Evolutionary conservation across 2,797 vertebrate genomes (phyloP), one percentile per base, ranked within the genome.

Genomic region (Acipenser oxyrinchus): DNA sequence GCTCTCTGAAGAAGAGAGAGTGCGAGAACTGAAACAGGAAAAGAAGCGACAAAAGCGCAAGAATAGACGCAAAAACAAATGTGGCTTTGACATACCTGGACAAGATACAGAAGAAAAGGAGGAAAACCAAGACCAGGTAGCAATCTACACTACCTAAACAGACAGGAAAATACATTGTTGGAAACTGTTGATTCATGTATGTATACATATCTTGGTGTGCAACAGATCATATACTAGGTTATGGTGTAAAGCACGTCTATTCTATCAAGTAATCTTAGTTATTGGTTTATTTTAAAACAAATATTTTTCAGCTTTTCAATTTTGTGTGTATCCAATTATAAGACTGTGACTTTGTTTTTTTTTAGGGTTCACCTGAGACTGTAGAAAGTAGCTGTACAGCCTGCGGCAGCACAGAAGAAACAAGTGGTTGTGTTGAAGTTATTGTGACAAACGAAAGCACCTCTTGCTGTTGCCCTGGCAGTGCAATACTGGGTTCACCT

Each of bases 41-140:
- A 99, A 96, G 82, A 99, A 98, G 76, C 90, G 95, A 66, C 96
- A 96, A 78, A 99, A 98, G 72, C 84, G 94, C 51, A 97, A 99
- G 86, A 99, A 98, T 71, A 86, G 95, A 4, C 87, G 95, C 81
- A 97, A 96, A 91, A 99, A 97, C 83, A 99, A 96, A 75, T 96
- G 93, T 63, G 88, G 88, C 49, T 95, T 93, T 71, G 92, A 95
- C 74, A 80, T 88, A 71, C 82, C 90, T 65, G 73, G 92, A 74
- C 91, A 88, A 76, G 87, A 90, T 69, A 71, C 76, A 23, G 93
- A 92, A 50, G 84, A 90, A 72, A 93, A 93, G 73, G 89, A 92
- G 66, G 87, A 18, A 18, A 18, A 18, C 15, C 15, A 88, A 68
- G 87, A 91, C 37, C 92, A 96, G 93, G 95, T 97, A 85, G 78